Evolutionary conservation across 2,888 invertebrate genomes (phyloP).

Genomic region (Leistus spinibarbis): DNA sequence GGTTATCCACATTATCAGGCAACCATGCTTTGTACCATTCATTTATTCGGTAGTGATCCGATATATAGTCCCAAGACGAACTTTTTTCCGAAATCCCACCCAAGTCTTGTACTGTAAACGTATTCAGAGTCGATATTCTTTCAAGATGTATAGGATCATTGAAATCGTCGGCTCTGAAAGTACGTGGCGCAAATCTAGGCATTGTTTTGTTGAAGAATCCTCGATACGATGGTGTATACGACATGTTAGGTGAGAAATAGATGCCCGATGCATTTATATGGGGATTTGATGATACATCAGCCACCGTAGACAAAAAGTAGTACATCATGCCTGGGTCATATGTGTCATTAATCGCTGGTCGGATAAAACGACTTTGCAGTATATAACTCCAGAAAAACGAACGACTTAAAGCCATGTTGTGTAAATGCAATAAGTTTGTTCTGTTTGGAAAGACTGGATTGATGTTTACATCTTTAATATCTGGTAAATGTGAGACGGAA

Average conservation of each 20-base stretch:
- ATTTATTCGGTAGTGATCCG: slow-evolving; percentile 86
- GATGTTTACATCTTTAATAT: slow-evolving; percentile 91
- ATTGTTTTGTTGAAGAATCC: slow-evolving; percentile 97
- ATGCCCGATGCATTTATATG: slow-evolving; percentile 91
- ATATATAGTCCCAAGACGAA: slow-evolving; percentile 85
- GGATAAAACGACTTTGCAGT: slow-evolving; percentile 84
- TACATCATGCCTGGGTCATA: slow-evolving; percentile 99
- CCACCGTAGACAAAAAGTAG: slow-evolving; percentile 91
- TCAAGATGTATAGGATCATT: slow-evolving; percentile 96
- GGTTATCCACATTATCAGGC: slow-evolving; percentile 76
- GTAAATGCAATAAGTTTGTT: slow-evolving; percentile 89
- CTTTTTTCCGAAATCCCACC: slow-evolving; percentile 84
- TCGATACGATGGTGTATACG: slow-evolving; percentile 91
- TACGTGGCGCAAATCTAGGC: slow-evolving; percentile 91
- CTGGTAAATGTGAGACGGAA: slow-evolving; percentile 88
- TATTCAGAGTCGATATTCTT: slow-evolving; percentile 92
- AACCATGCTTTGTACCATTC: slow-evolving; percentile 94
- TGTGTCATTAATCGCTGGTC: slow-evolving; percentile 88
- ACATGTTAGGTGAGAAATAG: slow-evolving; percentile 92
- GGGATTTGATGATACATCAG: slow-evolving; percentile 92
- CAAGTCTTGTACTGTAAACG: slow-evolving; percentile 84
- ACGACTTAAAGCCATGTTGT: slow-evolving; percentile 95
- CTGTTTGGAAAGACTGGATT: slow-evolving; percentile 95
- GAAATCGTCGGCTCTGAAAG: slow-evolving; percentile 89
- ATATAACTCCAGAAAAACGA: slow-evolving; percentile 97